Percentiles rank a stretch among this genome's conserved stretches.
Conservation (phyloP, 2,113 vertebrate genomes). For the Phaethon lepturus region DNA sequence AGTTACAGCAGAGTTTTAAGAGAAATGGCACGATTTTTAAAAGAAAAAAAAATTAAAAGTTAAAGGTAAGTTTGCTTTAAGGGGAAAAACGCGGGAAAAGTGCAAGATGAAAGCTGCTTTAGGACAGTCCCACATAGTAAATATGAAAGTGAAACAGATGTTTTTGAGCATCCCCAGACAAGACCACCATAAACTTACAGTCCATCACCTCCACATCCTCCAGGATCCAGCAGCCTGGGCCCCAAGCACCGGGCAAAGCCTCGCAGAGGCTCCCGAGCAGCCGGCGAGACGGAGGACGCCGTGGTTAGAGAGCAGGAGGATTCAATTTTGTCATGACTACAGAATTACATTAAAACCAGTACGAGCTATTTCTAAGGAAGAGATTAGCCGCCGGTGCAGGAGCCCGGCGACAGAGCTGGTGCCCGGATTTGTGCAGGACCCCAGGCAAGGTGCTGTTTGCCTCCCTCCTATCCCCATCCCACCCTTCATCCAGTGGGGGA, state of each 20-base stretch:
- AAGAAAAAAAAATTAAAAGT: background rate
- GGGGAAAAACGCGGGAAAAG: background rate
- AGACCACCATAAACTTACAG: background rate
- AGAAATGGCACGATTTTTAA: background rate
- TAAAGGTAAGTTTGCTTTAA: background rate
- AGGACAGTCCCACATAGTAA: background rate
- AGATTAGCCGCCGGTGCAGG: background rate
- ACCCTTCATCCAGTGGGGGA: accelerated
- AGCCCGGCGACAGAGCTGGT: accelerated
- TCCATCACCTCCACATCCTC: background rate
- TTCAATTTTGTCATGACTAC: background rate
- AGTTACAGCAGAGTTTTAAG: background rate
- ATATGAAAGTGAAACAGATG: background rate
- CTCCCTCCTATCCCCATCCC: background rate
- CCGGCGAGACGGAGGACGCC: accelerated
- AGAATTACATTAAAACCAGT: background rate
- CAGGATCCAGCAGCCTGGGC: background rate
- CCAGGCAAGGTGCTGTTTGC: background rate
- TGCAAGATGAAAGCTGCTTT: background rate
- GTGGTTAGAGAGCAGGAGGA: background rate
- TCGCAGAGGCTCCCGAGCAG: accelerated
- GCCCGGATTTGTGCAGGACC: background rate
- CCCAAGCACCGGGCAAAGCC: background rate
- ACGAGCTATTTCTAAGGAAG: background rate
- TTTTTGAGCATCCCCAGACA: background rate